Base-by-base conservation (phyloP, 2,888 invertebrate species). In the Harpagoxenus sublaevis region DNA sequence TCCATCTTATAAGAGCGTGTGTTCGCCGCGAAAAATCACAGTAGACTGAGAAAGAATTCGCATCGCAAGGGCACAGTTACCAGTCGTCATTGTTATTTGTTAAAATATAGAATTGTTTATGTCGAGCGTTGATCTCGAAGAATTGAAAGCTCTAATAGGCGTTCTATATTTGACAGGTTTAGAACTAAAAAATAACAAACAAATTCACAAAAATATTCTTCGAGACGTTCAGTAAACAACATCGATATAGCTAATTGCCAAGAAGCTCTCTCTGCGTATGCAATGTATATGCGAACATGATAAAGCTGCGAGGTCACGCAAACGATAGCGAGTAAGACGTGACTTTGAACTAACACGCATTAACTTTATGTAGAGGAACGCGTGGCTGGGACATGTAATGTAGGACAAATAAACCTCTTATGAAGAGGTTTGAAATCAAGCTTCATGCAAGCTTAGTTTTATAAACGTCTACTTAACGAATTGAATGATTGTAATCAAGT, bases 371-470 rank as follows among this genome's bases (percentile, higher is more conserved):
- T 70, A 70, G 23, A 71, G 12, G 10, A 65, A 77, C 4, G 18
- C n/a, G 23, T 48, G 31, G n/a, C 39, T 66, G 12, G 23, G n/a
- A 55, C 53, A 55, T 23, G 53, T 55, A 55, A 53, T 12, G 42
- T 78, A 42, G 28, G 15, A 53, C 28, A 42, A 77, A 35, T 55
- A 9, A 42, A 53, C 2, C 42, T 68, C 18, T 68, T 31, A 28
- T 28, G 18, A 53, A 12, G 39, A 66, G 12, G 15, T 55, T 71
- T 18, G 53, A 48, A 45, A 31, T 31, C 60, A 18, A 18, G 53
- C 42, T 66, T 66, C 15, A n/a, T n/a, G 15, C 39, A 42, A 28
- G 77, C 28, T 78, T 78, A 78, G 42, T 78, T 78, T 78, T 78
- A 78, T 78, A 78, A 78, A 28, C 42, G 28, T 55, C 18, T 68